These are phyloP conservation scores for Megaceryle torquata DNA, from an alignment of 2,113 vertebrate species.

Conservation along the genomic window DNA sequence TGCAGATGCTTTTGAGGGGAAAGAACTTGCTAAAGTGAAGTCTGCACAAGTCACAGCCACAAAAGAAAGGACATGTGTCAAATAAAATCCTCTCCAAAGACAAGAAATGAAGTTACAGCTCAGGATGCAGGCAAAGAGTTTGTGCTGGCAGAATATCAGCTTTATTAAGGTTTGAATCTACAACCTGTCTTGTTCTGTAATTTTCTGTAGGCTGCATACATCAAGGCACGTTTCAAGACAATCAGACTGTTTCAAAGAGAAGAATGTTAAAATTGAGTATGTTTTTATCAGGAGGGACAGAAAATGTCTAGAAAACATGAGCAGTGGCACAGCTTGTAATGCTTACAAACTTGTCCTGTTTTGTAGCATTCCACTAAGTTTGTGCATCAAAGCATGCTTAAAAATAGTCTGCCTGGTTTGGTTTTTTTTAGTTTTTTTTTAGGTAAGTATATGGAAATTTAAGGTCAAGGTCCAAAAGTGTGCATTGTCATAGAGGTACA, in stretches of 20 bases:
- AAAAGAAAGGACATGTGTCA: rapidly evolving
- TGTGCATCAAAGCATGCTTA: background rate
- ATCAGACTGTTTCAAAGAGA: slow-evolving; percentile 5
- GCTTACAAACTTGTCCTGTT: background rate
- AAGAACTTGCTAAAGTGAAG: background rate
- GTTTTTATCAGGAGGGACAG: background rate
- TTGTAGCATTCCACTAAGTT: background rate
- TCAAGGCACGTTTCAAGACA: background rate
- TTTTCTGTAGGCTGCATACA: background rate
- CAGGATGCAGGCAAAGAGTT: background rate
- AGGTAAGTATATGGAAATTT: background rate
- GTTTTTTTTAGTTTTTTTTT: background rate
- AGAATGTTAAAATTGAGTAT: background rate
- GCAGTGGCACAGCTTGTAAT: background rate
- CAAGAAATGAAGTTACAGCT: background rate
- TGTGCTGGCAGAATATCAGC: background rate
- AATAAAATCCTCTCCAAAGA: background rate
- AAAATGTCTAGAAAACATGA: background rate
- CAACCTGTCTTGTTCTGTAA: slow-evolving; percentile 11
- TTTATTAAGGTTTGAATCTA: slow-evolving; percentile 22
- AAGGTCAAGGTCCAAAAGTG: background rate
- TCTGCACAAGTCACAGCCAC: background rate
- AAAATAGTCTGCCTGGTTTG: background rate
- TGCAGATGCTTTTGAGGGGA: background rate
- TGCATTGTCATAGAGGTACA: background rate